A percentile compares a stretch with the other conserved stretches of the same genome.
Evolutionary conservation across 2,797 vertebrate genomes (phyloP).

Genomic region (Delichon dasypus): DNA sequence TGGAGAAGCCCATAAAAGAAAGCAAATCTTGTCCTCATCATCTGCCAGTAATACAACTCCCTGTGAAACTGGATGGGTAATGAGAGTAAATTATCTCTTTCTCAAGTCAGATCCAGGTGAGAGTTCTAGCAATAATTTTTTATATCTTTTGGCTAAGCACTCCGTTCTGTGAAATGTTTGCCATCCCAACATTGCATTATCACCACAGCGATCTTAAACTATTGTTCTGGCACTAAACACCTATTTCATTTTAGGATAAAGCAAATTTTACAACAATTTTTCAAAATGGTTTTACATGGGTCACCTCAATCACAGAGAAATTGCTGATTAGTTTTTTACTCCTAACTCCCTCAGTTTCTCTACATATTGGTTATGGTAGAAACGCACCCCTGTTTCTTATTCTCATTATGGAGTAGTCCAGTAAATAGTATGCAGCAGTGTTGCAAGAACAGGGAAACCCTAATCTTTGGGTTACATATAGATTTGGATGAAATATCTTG

Average conservation of each 20-base stretch:
- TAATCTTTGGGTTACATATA: neutral
- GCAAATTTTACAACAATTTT: neutral
- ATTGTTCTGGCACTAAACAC: neutral
- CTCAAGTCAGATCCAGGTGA: neutral
- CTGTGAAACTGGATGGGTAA: neutral
- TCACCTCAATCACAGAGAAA: neutral
- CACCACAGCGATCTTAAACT: neutral
- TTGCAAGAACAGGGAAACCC: neutral
- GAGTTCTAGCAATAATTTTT: neutral
- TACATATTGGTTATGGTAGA: neutral
- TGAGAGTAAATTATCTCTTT: neutral
- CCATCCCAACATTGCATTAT: neutral
- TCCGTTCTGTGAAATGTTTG: neutral
- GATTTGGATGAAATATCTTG: neutral
- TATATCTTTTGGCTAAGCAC: neutral
- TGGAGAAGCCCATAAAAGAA: neutral
- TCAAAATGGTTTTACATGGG: neutral
- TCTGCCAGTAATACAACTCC: neutral
- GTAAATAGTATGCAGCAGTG: neutral
- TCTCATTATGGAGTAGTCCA: neutral
- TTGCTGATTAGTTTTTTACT: neutral
- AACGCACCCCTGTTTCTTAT: neutral
- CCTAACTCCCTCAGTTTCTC: neutral
- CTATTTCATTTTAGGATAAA: neutral
- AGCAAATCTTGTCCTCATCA: neutral